A percentile compares a stretch with the other conserved stretches of the same genome.
Evolutionary conservation across 2,888 invertebrate genomes (phyloP).

Genomic region (Hymenopus coronatus): DNA sequence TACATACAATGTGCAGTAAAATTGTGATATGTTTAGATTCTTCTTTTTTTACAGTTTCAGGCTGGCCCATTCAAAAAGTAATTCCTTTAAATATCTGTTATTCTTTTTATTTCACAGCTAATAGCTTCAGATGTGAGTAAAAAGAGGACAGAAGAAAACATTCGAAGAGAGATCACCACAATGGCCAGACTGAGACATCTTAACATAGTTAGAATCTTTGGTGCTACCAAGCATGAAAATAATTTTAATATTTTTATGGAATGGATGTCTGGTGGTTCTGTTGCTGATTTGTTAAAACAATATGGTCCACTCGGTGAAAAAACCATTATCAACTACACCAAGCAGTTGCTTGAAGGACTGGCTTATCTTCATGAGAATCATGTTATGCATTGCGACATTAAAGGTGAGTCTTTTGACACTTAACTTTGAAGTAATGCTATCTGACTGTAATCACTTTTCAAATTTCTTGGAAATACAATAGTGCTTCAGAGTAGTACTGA

Average conservation of each 20-base stretch:
- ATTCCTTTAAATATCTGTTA: no score
- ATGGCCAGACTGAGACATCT: conserved; percentile 48
- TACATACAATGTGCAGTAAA: no score
- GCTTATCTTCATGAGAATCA: conserved; percentile 49
- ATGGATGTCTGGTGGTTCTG: conserved; percentile 53
- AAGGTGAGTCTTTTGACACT: conserved; percentile 41
- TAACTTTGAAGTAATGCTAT: no score
- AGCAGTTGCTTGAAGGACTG: conserved; percentile 47
- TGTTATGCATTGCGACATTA: conserved; percentile 49
- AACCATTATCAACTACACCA: conserved; percentile 45
- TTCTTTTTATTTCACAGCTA: conserved; percentile 2
- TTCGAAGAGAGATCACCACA: conserved; percentile 48
- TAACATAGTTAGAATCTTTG: conserved; percentile 48
- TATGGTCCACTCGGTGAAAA: conserved; percentile 48
- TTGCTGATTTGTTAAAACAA: conserved; percentile 46
- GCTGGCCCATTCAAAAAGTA: no score
- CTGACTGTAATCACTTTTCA: no score
- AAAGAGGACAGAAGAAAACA: conserved; percentile 44
- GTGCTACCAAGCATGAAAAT: conserved; percentile 46
- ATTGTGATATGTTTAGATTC: no score
- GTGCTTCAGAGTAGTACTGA: no score
- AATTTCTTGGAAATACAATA: no score
- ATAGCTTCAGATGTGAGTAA: conserved; percentile 45
- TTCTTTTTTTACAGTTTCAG: no score
- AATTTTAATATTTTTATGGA: conserved; percentile 51